phyloP scores from a whole-genome alignment of 2,113 vertebrate species.

The Muscicapa adusta region DNA sequence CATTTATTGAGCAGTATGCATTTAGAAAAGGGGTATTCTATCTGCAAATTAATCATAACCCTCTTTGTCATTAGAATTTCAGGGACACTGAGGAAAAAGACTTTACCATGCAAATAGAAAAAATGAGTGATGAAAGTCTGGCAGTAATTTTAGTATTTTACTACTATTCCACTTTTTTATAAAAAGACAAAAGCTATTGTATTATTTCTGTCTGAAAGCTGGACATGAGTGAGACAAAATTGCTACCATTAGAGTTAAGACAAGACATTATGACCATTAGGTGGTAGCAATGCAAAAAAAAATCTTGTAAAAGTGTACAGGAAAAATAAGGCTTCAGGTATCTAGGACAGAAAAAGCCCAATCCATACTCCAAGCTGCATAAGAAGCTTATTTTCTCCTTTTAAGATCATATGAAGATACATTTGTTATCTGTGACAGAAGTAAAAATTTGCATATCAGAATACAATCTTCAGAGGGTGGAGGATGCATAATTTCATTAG shows the following conservation, averaged over 20 bases:
- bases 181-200: slow-evolving; percentile 51
- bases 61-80: slow-evolving; percentile 25
- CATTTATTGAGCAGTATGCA: slow-evolving; percentile 26
- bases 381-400: not conserved
- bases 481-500: not conserved
- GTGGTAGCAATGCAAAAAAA: not conserved
- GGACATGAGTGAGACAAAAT: slow-evolving; percentile 55
- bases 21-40: slow-evolving; percentile 47
- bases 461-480: not conserved
- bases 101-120: not conserved
- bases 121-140: slow-evolving; percentile 26
- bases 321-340: not conserved
- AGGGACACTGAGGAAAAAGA: not conserved
- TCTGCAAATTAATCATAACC: slow-evolving; percentile 60
- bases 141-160: slow-evolving; percentile 51
- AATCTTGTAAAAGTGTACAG: not conserved
- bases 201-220: slow-evolving; percentile 37
- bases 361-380: not conserved
- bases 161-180: slow-evolving; percentile 40
- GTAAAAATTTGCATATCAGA: not conserved
- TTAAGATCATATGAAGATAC: not conserved
- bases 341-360: not conserved
- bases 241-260: slow-evolving; percentile 41
- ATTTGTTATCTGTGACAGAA: not conserved
- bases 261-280: slow-evolving; percentile 49